Conservation (phyloP, 1,140 invertebrate genomes). For the Heliconius eleuchia region DNA sequence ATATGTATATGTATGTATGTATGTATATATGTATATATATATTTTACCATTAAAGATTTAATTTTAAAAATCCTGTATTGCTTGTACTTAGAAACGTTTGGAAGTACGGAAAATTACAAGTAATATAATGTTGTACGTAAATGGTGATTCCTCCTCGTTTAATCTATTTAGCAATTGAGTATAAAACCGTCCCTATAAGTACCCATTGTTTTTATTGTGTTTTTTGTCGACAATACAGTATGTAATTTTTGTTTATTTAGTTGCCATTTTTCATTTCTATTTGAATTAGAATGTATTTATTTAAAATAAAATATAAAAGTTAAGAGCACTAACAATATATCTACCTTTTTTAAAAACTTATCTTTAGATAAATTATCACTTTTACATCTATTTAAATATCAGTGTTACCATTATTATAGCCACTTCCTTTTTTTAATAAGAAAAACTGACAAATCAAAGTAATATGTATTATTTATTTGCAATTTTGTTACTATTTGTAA, state of each 20-base stretch:
- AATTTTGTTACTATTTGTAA: neutral
- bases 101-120: neutral
- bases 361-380: neutral
- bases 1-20: too few relatives aligned
- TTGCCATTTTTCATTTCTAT: neutral
- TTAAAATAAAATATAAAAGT: neutral
- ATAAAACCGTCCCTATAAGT: neutral
- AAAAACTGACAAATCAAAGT: neutral
- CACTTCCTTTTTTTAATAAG: neutral
- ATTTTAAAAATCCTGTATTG: neutral
- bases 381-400: neutral
- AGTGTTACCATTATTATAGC: slow-evolving; percentile 2
- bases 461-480: neutral
- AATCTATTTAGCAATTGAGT: too few relatives aligned
- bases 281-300: neutral
- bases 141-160: too few relatives aligned
- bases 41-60: too few relatives aligned
- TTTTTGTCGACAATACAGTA: neutral
- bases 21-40: too few relatives aligned
- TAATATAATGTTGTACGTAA: neutral
- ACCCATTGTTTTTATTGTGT: neutral
- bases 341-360: neutral
- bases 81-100: neutral
- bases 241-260: neutral
- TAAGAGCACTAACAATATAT: neutral